These are phyloP conservation scores for Hippocampus abdominalis DNA, from an alignment of 2,113 vertebrate species.

Conservation along the genomic window DNA sequence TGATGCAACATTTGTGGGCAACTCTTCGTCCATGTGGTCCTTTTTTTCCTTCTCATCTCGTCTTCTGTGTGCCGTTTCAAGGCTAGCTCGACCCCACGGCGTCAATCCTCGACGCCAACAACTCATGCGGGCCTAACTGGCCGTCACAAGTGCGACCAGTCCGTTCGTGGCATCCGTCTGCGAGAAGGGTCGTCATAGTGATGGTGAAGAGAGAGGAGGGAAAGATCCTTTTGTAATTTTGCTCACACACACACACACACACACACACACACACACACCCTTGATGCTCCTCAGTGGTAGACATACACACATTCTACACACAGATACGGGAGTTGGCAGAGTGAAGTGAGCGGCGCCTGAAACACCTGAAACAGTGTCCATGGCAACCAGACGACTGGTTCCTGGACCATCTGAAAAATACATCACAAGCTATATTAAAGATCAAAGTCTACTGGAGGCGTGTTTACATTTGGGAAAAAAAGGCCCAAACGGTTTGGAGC, in stretches of 20 bases:
- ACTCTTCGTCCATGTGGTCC: background rate
- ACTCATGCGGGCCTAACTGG: conserved; percentile 6
- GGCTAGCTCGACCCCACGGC: conserved; percentile 6
- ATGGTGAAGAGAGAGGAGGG: background rate
- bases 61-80: conserved; percentile 24
- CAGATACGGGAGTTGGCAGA: conserved; percentile 26
- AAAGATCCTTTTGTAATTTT: conserved; percentile 8
- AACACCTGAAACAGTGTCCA: conserved; percentile 57
- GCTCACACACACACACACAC: conserved; percentile 22
- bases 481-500: background rate
- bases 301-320: conserved; percentile 8
- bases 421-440: background rate
- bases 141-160: conserved; percentile 22
- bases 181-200: background rate
- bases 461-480: background rate
- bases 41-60: conserved; percentile 2
- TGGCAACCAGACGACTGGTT: conserved; percentile 46
- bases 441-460: background rate
- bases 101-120: conserved; percentile 7
- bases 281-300: conserved; percentile 18
- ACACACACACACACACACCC: conserved; percentile 16
- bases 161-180: conserved; percentile 11
- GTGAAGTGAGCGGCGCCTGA: conserved; percentile 21
- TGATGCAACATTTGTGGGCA: background rate
- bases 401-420: conserved; percentile 5